Evolutionary conservation across 2,888 invertebrate genomes (phyloP).

Genomic region (Anorthoa munda): DNA sequence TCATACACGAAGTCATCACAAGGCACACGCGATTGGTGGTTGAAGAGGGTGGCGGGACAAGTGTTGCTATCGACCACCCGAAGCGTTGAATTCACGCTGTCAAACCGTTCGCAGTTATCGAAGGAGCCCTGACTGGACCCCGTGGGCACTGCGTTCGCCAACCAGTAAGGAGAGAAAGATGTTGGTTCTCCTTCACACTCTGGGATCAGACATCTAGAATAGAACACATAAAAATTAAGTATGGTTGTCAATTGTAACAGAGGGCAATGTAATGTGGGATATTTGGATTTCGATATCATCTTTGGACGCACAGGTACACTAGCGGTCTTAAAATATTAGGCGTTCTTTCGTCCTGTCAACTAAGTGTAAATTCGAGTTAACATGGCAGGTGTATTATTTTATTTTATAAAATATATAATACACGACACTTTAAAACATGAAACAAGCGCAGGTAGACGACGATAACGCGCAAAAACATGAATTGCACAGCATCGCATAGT

Average conservation of each 20-base stretch:
- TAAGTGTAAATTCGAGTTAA: too few relatives aligned
- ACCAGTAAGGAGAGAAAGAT: conserved; percentile 84
- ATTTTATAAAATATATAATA: too few relatives aligned
- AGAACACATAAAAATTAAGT: neutral
- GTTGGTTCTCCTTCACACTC: conserved; percentile 75
- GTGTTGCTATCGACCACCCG: conserved; percentile 40
- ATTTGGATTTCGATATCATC: too few relatives aligned
- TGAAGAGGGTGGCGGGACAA: conserved; percentile 79
- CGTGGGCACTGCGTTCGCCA: conserved; percentile 83
- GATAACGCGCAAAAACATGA: too few relatives aligned
- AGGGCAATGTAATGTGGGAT: neutral
- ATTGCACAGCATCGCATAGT: too few relatives aligned
- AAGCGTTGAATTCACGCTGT: conserved; percentile 41
- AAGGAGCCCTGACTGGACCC: conserved; percentile 70
- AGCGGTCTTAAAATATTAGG: too few relatives aligned
- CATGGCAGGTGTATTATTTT: too few relatives aligned
- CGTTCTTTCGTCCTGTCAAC: too few relatives aligned
- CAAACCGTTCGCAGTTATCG: conserved; percentile 87
- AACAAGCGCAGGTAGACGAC: too few relatives aligned
- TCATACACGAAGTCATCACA: conserved; percentile 80
- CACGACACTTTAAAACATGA: too few relatives aligned
- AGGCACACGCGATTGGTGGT: conserved; percentile 61
- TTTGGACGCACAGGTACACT: too few relatives aligned
- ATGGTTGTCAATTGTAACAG: neutral
- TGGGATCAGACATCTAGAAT: conserved; percentile 76